Percentiles rank a stretch among this genome's conserved stretches.
Evolutionary conservation across 1,140 invertebrate genomes (phyloP).

Genomic region (Tetramorium simillimum): DNA sequence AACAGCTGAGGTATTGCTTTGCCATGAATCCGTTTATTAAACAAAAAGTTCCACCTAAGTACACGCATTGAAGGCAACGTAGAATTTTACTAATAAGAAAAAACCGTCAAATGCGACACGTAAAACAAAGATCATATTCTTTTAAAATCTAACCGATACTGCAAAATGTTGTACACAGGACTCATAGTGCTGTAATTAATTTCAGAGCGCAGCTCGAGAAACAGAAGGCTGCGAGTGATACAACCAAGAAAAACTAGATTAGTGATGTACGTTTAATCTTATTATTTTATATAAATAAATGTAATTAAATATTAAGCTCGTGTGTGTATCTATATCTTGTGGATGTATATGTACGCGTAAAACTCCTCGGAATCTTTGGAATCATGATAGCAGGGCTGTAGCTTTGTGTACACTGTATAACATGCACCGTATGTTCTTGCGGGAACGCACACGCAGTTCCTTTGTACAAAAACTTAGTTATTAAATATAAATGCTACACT

Average conservation of each 20-base stretch:
- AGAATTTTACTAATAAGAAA: not conserved
- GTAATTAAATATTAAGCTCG: slow-evolving; percentile 49
- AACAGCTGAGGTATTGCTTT: slow-evolving; percentile 92
- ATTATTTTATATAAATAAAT: slow-evolving; percentile 64
- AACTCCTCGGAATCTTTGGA: slow-evolving; percentile 58
- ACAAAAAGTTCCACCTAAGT: not conserved
- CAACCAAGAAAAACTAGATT: slow-evolving; percentile 63
- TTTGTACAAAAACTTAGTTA: slow-evolving; percentile 73
- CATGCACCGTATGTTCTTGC: slow-evolving; percentile 33
- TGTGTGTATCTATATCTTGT: slow-evolving; percentile 38
- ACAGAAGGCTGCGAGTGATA: slow-evolving; percentile 77
- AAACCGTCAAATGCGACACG: not conserved
- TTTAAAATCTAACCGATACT: not conserved
- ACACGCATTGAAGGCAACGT: not conserved
- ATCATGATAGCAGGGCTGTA: slow-evolving; percentile 50
- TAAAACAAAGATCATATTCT: slow-evolving; percentile 2
- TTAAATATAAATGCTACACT: slow-evolving; percentile 63
- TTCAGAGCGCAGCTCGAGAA: slow-evolving; percentile 83
- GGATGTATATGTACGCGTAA: not conserved
- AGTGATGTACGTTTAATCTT: slow-evolving; percentile 21
- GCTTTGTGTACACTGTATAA: slow-evolving; percentile 22
- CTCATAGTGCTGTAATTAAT: slow-evolving; percentile 61
- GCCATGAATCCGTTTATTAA: not conserved
- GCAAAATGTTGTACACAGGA: not conserved
- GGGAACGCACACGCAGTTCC: slow-evolving; percentile 37